Evolutionary conservation across 1,140 invertebrate species (phyloP), one percentile per base, ranked within the genome.

Genomic region (Trachymyrmex cornetzi): DNA sequence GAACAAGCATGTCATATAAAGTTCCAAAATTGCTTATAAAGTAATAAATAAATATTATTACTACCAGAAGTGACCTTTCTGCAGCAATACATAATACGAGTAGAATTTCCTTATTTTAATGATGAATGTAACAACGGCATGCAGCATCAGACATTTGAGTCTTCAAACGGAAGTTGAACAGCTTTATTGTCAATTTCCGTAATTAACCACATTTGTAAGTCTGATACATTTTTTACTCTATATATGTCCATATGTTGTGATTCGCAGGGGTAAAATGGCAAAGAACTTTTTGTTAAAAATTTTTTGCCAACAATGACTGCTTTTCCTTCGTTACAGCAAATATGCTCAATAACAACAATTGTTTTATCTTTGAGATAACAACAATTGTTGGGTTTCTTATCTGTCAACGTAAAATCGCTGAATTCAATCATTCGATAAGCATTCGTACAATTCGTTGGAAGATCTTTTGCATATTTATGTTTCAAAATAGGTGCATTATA

Each of bases 331-430:
- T 74, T 55, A 27, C 34, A 57, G 34, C 71, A 74, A n/a, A 74
- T 74, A 55, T 74, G 19, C 55, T 55, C 71, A 55, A 74, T 74
- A 22, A 74, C 55, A 57, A 55, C 19, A 57, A 74, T 74, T 74
- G 22, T 55, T 30, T 74, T 74, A 55, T 74, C 27, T 74, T 74
- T 57, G 2, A 74, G 71, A 57, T 74, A 57, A 57, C 72, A 75
- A 57, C 72, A 75, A 7, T 75, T 74, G 50, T 74, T 57, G 5
- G 72, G 53, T 57, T 34, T 38, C 11, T 34, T 59, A n/a, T 30
- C 57, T 16, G 72, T 75, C 53, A 75, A 38, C 2, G 4, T 22
- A 59, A 75, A 75, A 7, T 75, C 72, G 6, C 30, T n/a, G 5
- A 75, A 59, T 22, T 75, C 9, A 75, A 75, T 75, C 27, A 7